Conservation (phyloP, 23 tunicate species). For the Trididemnum nubilum region DNA sequence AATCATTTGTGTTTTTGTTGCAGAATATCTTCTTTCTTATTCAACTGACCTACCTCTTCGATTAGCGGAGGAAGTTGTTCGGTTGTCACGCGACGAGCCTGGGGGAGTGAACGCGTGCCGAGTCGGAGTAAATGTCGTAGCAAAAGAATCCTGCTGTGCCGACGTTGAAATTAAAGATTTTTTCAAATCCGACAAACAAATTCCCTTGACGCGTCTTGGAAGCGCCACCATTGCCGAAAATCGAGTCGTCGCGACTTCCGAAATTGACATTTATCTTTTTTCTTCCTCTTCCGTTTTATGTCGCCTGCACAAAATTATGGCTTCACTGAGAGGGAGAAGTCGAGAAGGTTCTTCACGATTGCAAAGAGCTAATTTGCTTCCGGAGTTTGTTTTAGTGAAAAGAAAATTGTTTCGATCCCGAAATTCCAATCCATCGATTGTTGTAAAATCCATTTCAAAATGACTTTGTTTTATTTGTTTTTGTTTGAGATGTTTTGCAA, state of each 20-base stretch:
- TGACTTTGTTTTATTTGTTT: neutral
- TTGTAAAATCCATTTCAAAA: neutral
- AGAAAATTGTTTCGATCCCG: constrained; percentile 33
- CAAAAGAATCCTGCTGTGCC: neutral
- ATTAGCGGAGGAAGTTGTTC: constrained; percentile 24
- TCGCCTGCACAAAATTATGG: constrained; percentile 9
- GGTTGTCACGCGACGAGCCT: constrained; percentile 32
- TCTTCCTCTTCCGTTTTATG: neutral
- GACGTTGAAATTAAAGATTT: neutral
- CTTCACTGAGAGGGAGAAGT: neutral
- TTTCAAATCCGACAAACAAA: neutral
- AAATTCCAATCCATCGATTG: neutral
- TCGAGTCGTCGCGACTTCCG: constrained; percentile 19
- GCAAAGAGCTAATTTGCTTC: neutral
- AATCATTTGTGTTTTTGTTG: neutral
- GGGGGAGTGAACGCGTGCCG: constrained; percentile 38
- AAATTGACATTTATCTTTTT: constrained; percentile 33
- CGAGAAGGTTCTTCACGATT: neutral
- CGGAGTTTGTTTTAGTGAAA: constrained; percentile 31
- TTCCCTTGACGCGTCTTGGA: constrained; percentile 12
- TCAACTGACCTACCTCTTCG: constrained; percentile 1
- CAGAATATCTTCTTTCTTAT: constrained; percentile 18
- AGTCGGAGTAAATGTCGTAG: constrained; percentile 16
- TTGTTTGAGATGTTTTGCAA: too few species aligned
- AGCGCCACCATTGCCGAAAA: neutral